Conservation (phyloP, 2,888 invertebrate genomes). For the Pachydiplax longipennis region DNA sequence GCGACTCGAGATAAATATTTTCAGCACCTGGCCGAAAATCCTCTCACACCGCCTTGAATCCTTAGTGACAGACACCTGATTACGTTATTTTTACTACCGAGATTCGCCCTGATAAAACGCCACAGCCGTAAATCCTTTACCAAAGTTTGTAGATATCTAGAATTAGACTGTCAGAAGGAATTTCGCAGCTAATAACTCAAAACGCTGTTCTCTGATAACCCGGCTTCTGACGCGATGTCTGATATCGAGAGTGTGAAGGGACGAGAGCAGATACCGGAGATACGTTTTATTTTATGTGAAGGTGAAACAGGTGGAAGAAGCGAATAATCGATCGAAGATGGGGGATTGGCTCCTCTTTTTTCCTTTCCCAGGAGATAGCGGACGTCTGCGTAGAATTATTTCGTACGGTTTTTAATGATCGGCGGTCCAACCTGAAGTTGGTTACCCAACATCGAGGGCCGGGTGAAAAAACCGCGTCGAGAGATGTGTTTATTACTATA, state of each 20-base stretch:
- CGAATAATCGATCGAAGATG: slow-evolving; percentile 4
- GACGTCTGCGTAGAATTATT: background rate
- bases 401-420: slow-evolving; percentile 17
- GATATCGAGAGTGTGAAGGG: background rate
- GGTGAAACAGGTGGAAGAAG: slow-evolving; percentile 7
- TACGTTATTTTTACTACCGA: background rate
- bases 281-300: background rate
- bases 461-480: background rate
- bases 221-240: background rate
- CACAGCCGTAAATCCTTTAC: background rate
- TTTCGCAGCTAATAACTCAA: slow-evolving; percentile 23
- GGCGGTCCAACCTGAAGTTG: background rate
- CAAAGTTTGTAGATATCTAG: background rate
- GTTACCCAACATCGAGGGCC: slow-evolving; percentile 1
- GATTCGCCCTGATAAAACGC: background rate
- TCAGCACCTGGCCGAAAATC: background rate
- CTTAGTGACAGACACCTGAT: background rate
- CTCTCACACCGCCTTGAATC: background rate
- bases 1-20: background rate
- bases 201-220: background rate
- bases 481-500: slow-evolving; percentile 5
- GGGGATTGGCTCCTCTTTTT: background rate
- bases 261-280: background rate
- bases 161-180: slow-evolving; percentile 10
- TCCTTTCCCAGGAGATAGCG: background rate